phyloP scores from a whole-genome alignment of 2,888 invertebrate species.

The Athalia circularis region DNA sequence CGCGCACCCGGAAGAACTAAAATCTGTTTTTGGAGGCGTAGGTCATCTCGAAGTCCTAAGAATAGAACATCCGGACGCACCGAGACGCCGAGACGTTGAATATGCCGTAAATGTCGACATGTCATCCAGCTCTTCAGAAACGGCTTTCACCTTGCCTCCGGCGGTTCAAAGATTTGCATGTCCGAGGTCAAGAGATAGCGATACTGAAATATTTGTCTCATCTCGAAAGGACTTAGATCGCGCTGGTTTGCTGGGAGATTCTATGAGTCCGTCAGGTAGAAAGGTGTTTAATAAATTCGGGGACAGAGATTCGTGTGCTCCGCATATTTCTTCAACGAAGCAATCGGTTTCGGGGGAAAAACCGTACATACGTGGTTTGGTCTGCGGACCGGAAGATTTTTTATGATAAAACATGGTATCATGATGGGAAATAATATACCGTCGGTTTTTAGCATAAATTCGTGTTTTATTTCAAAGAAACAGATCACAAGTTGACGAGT shows the following conservation, averaged over 20 bases:
- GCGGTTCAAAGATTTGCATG: no score
- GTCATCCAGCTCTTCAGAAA: constrained; percentile 1
- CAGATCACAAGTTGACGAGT: no score
- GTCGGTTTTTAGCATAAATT: no score
- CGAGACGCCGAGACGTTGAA: neutral
- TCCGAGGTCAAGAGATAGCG: no score
- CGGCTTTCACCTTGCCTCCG: neutral
- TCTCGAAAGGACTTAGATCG: no score
- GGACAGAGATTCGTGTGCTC: neutral
- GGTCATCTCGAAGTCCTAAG: constrained; percentile 8
- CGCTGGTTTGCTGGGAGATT: no score
- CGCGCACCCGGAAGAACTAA: neutral
- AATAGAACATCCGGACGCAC: constrained; percentile 28
- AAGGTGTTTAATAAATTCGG: neutral
- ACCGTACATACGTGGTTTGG: constrained; percentile 23
- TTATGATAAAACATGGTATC: constrained; percentile 18
- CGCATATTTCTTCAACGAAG: neutral
- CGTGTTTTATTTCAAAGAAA: no score
- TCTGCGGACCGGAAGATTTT: constrained; percentile 36
- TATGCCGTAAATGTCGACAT: neutral
- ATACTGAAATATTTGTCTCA: no score
- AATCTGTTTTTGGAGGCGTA: neutral
- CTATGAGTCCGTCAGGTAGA: neutral
- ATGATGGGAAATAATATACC: neutral
- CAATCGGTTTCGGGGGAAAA: neutral